Base-by-base conservation (phyloP, 2,113 vertebrate genomes). In the Lonchura striata region DNA sequence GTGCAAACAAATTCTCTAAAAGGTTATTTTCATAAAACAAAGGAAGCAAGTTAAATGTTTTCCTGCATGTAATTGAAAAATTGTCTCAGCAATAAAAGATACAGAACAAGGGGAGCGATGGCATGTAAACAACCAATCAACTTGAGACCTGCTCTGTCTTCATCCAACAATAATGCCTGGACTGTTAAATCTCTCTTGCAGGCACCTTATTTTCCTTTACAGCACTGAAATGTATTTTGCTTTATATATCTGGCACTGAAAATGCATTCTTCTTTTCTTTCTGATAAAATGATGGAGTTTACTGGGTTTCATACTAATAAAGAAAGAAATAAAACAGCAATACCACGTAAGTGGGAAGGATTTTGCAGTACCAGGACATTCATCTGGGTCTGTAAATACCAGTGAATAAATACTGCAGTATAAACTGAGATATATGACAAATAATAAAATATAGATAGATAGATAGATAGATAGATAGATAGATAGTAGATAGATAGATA, bases 11-110 rank as follows among this genome's bases (percentile, higher is more conserved):
- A 86, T 49, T 59, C 13, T 15, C 42, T 65, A 69, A 94, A 88
- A 94, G 41, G 28, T 46, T 93, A 64, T 95, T 96, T 95, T 76
- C 65, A 89, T 95, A 95, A 96, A 88, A 87, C 47, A 95, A 96
- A 93, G 66, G 80, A 96, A 90, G 85, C 3, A 2, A 94, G 10
- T 23, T 90, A 54, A 37, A 66, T 65, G 39, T 93, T 96, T 91
- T 90, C 82, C 82, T 81, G 37, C 54, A 71, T 13, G 2, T 52
- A 81, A 88, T 33, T 91, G 75, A 96, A 95, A 96, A 96, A 65
- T 52, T 69, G 4, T 53, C 57, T 61, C 17, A 80, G 19, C 49
- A 90, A 63, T 82, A 90, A 83, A 90, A 76, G 79, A 60, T 37
- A 56, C 18, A 68, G 44, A 82, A 37, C 20, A 69, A 14, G 31